Conservation (phyloP, 2,888 invertebrate species). For the Alloplasta piceator region DNA sequence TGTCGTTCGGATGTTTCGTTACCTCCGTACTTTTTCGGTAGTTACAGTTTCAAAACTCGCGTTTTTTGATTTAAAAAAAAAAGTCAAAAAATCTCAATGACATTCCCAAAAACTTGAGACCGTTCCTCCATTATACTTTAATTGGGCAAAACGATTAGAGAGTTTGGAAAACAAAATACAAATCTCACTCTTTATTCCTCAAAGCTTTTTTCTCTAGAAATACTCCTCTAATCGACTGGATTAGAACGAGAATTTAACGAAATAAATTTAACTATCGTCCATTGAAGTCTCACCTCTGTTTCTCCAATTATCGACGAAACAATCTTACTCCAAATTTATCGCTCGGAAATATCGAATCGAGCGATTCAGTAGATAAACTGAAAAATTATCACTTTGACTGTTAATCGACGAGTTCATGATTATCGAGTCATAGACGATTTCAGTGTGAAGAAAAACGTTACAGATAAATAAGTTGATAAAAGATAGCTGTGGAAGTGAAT, state of each 20-base stretch:
- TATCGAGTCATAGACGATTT: background rate
- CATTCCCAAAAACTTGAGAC: too few species aligned
- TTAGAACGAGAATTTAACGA: background rate
- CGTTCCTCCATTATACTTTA: too few species aligned
- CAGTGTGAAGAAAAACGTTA: conserved; percentile 31
- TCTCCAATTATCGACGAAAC: background rate
- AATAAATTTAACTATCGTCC: too few species aligned
- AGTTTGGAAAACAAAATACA: background rate
- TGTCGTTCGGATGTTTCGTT: conserved; percentile 72
- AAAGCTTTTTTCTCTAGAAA: conserved; percentile 2
- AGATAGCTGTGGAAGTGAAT: conserved; percentile 50
- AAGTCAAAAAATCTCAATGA: background rate
- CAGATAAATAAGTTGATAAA: background rate
- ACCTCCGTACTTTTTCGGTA: conserved; percentile 43
- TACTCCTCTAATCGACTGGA: background rate
- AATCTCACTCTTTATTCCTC: conserved; percentile 18
- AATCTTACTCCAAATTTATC: too few species aligned
- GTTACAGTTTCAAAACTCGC: conserved; percentile 19
- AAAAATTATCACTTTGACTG: background rate
- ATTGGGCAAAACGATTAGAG: background rate
- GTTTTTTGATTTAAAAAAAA: conserved; percentile 15
- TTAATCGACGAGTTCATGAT: background rate
- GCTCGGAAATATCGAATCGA: background rate
- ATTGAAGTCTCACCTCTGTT: background rate
- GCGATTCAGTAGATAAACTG: background rate